These are phyloP conservation scores for Taurulus bubalis DNA, from an alignment of 2,113 vertebrate genomes.

Conservation along the genomic window DNA sequence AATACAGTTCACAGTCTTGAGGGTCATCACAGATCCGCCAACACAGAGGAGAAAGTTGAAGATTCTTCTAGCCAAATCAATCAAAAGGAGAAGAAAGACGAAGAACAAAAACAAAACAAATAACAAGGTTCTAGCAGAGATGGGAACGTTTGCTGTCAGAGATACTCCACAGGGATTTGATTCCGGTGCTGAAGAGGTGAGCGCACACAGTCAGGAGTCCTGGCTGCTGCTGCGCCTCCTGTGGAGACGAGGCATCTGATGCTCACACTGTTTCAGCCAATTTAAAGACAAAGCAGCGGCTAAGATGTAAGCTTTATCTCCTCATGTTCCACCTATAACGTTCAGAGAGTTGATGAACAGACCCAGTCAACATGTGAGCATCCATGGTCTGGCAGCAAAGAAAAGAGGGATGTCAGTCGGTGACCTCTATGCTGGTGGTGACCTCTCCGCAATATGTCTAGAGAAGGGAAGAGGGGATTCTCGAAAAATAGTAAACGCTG, in stretches of 20 bases:
- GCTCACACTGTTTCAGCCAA: not conserved
- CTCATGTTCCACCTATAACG: not conserved
- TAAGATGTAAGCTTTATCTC: not conserved
- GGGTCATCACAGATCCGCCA: not conserved
- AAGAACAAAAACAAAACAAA: not conserved
- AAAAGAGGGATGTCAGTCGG: not conserved
- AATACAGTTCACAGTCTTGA: not conserved
- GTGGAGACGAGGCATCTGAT: not conserved
- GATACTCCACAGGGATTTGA: conserved; percentile 2
- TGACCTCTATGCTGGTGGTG: not conserved
- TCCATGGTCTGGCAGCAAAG: not conserved
- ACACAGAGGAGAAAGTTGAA: not conserved
- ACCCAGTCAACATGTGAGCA: not conserved
- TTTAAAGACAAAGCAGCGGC: not conserved
- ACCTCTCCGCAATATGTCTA: not conserved
- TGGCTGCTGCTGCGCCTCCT: not conserved
- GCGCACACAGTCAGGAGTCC: not conserved
- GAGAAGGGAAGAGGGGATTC: not conserved
- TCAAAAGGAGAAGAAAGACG: conserved; percentile 13
- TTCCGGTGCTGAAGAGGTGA: not conserved
- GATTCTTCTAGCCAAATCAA: not conserved
- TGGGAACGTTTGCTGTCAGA: conserved; percentile 10
- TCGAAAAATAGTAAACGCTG: conserved; percentile 21
- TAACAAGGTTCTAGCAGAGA: not conserved
- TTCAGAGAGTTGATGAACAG: not conserved